A percentile compares a stretch with the other conserved stretches of the same genome.
Conservation (phyloP, 2,888 invertebrate genomes). For the Plebejus argus region DNA sequence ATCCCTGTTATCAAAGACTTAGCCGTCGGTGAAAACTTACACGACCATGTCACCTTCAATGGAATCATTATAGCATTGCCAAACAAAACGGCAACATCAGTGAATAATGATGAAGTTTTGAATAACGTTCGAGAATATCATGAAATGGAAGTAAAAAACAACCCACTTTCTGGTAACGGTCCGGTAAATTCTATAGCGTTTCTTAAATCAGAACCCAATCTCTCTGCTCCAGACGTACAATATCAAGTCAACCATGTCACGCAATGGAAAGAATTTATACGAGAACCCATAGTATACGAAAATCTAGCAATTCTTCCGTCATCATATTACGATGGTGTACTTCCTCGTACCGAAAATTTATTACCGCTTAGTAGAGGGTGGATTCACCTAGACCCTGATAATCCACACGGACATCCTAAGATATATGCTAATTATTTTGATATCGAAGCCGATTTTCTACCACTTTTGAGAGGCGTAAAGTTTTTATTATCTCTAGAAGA, state of each 20-base stretch:
- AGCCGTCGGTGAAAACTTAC: slow-evolving; percentile 64
- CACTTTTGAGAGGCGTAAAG: slow-evolving; percentile 81
- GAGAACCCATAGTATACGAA: slow-evolving; percentile 69
- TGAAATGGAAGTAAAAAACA: slow-evolving; percentile 55
- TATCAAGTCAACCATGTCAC: slow-evolving; percentile 72
- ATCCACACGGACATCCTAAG: slow-evolving; percentile 86
- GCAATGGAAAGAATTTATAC: slow-evolving; percentile 73
- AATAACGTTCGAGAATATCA: slow-evolving; percentile 63
- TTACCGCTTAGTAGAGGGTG: slow-evolving; percentile 82
- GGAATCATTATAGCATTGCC: slow-evolving; percentile 75
- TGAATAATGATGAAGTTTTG: slow-evolving; percentile 59
- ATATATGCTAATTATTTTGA: slow-evolving; percentile 84
- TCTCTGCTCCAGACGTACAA: slow-evolving; percentile 83
- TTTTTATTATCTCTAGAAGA: slow-evolving; percentile 79
- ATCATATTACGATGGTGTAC: slow-evolving; percentile 81
- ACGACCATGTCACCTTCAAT: slow-evolving; percentile 67
- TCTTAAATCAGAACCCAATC: slow-evolving; percentile 70
- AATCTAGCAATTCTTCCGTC: slow-evolving; percentile 70
- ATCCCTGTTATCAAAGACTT: slow-evolving; percentile 57
- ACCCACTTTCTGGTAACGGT: slow-evolving; percentile 78
- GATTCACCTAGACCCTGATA: slow-evolving; percentile 79
- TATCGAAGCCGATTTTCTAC: slow-evolving; percentile 79
- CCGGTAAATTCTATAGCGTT: slow-evolving; percentile 79
- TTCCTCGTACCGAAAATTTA: slow-evolving; percentile 79
- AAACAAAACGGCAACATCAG: slow-evolving; percentile 71